A percentile compares a stretch with the other conserved stretches of the same genome.
These are phyloP conservation scores for Oscheius sp. DNA, from an alignment of 1,140 invertebrate species.

Conservation along the genomic window DNA sequence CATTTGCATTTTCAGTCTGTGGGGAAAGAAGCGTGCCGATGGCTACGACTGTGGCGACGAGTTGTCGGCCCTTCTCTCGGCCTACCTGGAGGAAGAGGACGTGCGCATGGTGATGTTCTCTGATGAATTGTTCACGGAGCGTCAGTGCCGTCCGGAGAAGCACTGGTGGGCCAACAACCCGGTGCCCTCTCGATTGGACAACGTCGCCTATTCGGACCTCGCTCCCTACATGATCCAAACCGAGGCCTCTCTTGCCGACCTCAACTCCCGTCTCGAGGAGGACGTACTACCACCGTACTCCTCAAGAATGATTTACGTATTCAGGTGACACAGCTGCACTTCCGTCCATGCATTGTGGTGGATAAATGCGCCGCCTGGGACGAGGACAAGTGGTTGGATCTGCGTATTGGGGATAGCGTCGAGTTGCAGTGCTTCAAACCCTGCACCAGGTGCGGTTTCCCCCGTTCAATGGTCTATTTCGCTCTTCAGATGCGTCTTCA, in stretches of 20 bases:
- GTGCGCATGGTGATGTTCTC: slow-evolving; percentile 25
- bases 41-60: slow-evolving; percentile 31
- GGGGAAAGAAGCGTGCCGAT: slow-evolving; percentile 15
- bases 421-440: slow-evolving; percentile 51
- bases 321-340: slow-evolving; percentile 48
- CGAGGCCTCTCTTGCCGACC: neutral
- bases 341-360: slow-evolving; percentile 60
- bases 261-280: neutral
- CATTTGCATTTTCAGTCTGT: slow-evolving; percentile 5
- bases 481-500: slow-evolving; percentile 44
- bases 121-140: slow-evolving; percentile 13
- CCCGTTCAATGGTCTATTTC: neutral
- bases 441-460: slow-evolving; percentile 40
- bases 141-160: slow-evolving; percentile 3
- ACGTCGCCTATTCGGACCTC: slow-evolving; percentile 25
- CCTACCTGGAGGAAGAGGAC: slow-evolving; percentile 14
- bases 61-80: slow-evolving; percentile 6
- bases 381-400: slow-evolving; percentile 51
- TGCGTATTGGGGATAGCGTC: slow-evolving; percentile 45
- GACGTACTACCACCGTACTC: neutral
- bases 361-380: slow-evolving; percentile 54
- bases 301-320: neutral
- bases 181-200: slow-evolving; percentile 23
- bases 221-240: slow-evolving; percentile 25
- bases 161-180: slow-evolving; percentile 25